These are phyloP conservation scores for Pelagia noctiluca DNA, from an alignment of 30 jellyfish, hydroid and myxozoan genomes.

Conservation along the genomic window DNA sequence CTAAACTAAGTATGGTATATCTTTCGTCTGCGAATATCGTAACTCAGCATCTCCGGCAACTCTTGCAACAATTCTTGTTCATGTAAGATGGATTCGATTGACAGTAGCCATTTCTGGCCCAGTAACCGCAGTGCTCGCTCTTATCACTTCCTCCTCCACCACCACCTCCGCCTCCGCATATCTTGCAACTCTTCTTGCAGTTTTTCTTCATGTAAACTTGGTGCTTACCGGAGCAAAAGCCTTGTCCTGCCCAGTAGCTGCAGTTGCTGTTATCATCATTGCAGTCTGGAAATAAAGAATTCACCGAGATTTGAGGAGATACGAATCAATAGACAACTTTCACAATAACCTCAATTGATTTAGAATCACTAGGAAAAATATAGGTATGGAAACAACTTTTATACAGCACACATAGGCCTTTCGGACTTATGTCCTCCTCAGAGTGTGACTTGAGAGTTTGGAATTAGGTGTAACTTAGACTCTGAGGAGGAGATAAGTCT, in stretches of 20 bases:
- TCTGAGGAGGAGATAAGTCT: too few relatives aligned
- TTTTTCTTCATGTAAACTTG: slow-evolving; percentile 25
- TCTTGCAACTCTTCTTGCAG: slow-evolving; percentile 36
- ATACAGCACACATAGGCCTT: neutral
- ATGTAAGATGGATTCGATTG: neutral
- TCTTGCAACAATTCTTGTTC: slow-evolving; percentile 18
- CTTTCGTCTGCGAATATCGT: neutral
- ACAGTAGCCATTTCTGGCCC: neutral
- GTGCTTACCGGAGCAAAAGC: slow-evolving; percentile 28
- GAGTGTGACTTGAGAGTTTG: neutral
- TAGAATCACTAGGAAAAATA: too few relatives aligned
- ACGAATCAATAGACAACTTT: neutral
- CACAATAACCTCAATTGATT: neutral
- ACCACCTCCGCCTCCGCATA: neutral
- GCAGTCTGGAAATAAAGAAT: neutral
- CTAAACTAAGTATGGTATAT: slow-evolving; percentile 18
- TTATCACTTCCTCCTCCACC: neutral
- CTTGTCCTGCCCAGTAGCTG: slow-evolving; percentile 23
- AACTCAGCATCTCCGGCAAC: slow-evolving; percentile 6
- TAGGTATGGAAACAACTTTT: neutral
- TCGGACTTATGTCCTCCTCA: neutral
- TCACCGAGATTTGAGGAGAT: neutral
- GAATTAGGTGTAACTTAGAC: neutral
- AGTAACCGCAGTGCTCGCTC: neutral
- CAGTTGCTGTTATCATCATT: slow-evolving; percentile 15